Evolutionary conservation across 2,113 vertebrate genomes (phyloP).

Genomic region (Macheiramphus alcinus): DNA sequence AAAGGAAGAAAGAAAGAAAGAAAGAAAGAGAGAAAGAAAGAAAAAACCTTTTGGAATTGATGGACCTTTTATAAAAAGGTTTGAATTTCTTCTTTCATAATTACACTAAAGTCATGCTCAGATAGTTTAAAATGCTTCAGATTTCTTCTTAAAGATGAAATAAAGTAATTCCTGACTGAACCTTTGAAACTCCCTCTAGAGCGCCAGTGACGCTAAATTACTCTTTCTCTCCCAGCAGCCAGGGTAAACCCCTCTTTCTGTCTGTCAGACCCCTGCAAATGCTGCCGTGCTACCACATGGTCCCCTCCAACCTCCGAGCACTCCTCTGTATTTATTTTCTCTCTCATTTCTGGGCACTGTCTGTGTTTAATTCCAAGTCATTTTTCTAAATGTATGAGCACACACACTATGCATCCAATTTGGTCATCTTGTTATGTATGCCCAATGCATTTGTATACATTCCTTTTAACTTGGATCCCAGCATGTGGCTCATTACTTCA

Average conservation of each 20-base stretch:
- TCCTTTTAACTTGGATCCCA: not conserved
- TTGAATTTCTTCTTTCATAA: not conserved
- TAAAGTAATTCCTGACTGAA: not conserved
- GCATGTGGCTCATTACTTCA: not conserved
- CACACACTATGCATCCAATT: not conserved
- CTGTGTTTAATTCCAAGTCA: constrained; percentile 59
- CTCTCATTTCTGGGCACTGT: constrained; percentile 21
- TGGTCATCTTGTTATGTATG: constrained; percentile 6
- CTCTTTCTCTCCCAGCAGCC: not conserved
- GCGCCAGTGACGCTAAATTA: not conserved
- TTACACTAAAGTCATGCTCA: not conserved
- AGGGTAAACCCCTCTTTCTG: not conserved
- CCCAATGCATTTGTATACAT: not conserved
- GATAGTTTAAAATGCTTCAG: not conserved
- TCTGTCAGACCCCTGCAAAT: not conserved
- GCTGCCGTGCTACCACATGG: not conserved
- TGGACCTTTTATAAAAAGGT: not conserved
- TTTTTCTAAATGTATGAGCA: constrained; percentile 5
- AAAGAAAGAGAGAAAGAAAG: no score
- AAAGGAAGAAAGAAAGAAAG: no score
- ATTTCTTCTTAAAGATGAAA: not conserved
- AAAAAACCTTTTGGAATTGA: not conserved
- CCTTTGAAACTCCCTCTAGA: not conserved
- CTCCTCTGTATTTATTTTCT: constrained; percentile 49
- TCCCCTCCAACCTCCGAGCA: not conserved